Evolutionary conservation across 2,888 invertebrate species (phyloP).

Genomic region (Hemistola chrysoprasaria): DNA sequence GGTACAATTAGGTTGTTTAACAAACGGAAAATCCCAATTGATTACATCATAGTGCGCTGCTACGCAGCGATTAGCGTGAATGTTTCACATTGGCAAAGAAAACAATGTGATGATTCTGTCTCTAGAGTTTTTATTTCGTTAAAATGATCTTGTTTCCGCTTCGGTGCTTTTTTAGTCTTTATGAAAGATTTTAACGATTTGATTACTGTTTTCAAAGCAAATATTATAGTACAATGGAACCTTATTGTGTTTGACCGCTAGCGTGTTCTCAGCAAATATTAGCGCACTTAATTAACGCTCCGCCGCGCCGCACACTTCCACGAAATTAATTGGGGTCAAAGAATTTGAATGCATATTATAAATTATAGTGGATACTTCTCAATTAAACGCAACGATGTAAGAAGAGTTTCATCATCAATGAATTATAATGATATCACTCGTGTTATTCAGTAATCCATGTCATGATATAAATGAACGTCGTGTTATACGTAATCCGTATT

Average conservation of each 20-base stretch:
- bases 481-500: slow-evolving; percentile 48
- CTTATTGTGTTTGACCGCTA: slow-evolving; percentile 48
- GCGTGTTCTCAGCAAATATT: slow-evolving; percentile 63
- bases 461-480: slow-evolving; percentile 31
- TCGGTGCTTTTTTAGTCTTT: slow-evolving; percentile 5
- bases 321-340: slow-evolving; percentile 79
- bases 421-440: slow-evolving; percentile 17
- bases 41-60: slow-evolving; percentile 21
- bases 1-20: slow-evolving; percentile 24
- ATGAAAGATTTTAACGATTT: slow-evolving; percentile 20
- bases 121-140: too few species aligned
- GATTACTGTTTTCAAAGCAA: slow-evolving; percentile 27
- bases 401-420: slow-evolving; percentile 43
- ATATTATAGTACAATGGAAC: slow-evolving; percentile 36
- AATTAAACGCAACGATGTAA: slow-evolving; percentile 62
- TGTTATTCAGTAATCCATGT: slow-evolving; percentile 14
- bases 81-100: slow-evolving; percentile 12
- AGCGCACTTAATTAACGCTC: slow-evolving; percentile 71
- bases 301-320: slow-evolving; percentile 70
- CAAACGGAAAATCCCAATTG: slow-evolving; percentile 28
- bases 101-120: too few species aligned
- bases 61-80: slow-evolving; percentile 16
- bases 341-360: slow-evolving; percentile 67
- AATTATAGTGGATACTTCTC: too few species aligned
- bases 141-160: slow-evolving; percentile 19